Conservation (phyloP, 2,888 invertebrate species). For the Encarsia formosa region DNA sequence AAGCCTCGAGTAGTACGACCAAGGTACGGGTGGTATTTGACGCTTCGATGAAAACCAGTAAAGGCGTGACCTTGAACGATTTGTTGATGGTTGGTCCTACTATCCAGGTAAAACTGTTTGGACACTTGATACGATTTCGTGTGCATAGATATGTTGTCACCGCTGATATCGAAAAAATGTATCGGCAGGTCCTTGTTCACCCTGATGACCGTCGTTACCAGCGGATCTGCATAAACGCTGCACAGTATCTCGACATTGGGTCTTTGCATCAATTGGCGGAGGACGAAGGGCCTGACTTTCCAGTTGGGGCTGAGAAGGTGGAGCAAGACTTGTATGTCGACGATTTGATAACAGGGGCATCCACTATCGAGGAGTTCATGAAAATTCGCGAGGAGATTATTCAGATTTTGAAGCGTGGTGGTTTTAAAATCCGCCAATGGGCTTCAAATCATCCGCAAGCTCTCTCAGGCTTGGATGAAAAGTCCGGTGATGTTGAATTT, state of each 20-base stretch:
- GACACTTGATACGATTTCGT: background rate
- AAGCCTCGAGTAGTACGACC: background rate
- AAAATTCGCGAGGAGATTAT: too few relatives aligned
- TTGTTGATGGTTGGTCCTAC: slow-evolving; percentile 2
- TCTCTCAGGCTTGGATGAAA: background rate
- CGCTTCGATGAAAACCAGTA: slow-evolving; percentile 2
- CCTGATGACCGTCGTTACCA: background rate
- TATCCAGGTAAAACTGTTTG: slow-evolving; percentile 1
- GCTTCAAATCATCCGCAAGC: slow-evolving; percentile 4
- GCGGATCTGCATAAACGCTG: background rate
- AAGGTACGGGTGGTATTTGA: slow-evolving; percentile 11
- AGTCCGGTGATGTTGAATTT: slow-evolving; percentile 1
- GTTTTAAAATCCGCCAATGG: slow-evolving; percentile 11
- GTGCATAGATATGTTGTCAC: background rate
- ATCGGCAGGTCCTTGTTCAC: background rate
- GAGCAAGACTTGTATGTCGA: slow-evolving; percentile 5
- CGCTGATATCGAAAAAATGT: slow-evolving; percentile 10
- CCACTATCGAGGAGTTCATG: too few relatives aligned
- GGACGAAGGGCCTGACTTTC: slow-evolving; percentile 5
- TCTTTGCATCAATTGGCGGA: slow-evolving; percentile 3
- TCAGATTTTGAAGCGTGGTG: too few relatives aligned
- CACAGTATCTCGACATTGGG: background rate
- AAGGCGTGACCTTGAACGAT: background rate
- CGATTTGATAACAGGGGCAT: slow-evolving; percentile 4
- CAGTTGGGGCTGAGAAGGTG: background rate